Percentiles rank a stretch among this genome's conserved stretches.
These are phyloP conservation scores for Zaprionus obscuricornis DNA, from an alignment of 2,888 invertebrate genomes.

Conservation along the genomic window DNA sequence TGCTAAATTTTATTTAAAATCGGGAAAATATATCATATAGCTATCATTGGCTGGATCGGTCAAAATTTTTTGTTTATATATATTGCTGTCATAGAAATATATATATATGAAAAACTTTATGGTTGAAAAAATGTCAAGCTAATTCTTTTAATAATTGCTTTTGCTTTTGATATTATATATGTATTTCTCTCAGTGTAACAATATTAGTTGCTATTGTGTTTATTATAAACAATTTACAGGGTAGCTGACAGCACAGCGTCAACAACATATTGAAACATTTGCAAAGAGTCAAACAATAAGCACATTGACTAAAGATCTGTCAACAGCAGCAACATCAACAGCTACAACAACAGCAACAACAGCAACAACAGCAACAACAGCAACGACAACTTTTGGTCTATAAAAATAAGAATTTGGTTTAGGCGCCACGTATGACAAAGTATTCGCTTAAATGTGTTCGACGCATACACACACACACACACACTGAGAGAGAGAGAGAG, in stretches of 20 bases:
- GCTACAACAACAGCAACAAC: background rate
- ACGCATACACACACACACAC: slow-evolving; percentile 23
- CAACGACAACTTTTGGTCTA: slow-evolving; percentile 33
- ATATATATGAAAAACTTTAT: too few relatives aligned
- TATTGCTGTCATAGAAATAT: too few relatives aligned
- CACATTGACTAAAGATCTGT: slow-evolving; percentile 60
- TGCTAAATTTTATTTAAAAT: too few relatives aligned
- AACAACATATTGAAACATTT: slow-evolving; percentile 38
- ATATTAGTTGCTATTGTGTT: background rate
- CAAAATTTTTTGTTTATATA: too few relatives aligned
- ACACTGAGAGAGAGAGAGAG: background rate
- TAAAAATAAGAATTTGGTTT: slow-evolving; percentile 69
- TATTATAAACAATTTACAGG: too few relatives aligned
- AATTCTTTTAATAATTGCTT: too few relatives aligned
- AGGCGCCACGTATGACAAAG: slow-evolving; percentile 73
- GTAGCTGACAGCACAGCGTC: too few relatives aligned
- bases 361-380: slow-evolving; percentile 8
- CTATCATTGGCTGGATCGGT: too few relatives aligned
- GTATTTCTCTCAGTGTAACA: too few relatives aligned
- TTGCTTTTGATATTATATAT: too few relatives aligned
- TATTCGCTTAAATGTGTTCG: slow-evolving; percentile 60
- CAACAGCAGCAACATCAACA: slow-evolving; percentile 35
- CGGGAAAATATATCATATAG: too few relatives aligned
- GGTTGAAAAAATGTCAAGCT: too few relatives aligned
- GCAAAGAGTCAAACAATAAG: slow-evolving; percentile 59